Base-by-base conservation (phyloP, 35 echinoderm and acorn worm genomes). In the Lytechinus pictus region DNA sequence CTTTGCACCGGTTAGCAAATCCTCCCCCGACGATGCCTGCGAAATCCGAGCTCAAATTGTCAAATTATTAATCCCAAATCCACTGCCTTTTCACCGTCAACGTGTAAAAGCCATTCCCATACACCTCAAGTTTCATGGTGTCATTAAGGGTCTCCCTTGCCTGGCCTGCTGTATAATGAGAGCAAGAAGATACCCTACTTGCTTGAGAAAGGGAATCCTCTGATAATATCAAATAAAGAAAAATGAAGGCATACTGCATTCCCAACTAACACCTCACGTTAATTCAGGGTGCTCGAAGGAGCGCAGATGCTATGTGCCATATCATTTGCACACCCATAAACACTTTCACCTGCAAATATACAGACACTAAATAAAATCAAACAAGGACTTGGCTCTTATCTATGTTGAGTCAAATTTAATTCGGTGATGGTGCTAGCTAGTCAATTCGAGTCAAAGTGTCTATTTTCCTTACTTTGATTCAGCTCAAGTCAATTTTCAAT, bases 11-110 rank as follows among this genome's bases (percentile, higher is more conserved):
- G 61, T 79, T 79, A 79, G 66, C n/a, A 79, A 79, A 79, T 79
- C 66, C 66, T 79, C 66, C 66, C 66, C 19, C 19, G 66, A 7
- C 66, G 12, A 79, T 79, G 66, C 66, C 14, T 79, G 66, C 14
- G 66, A 79, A 79, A 79, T 79, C 66, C n/a, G 21, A 79, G 66
- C 66, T 79, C 66, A 79, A n/a, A n/a, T 24, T 79, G 21, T 19
- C 16, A 79, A n/a, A 79, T 79, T 79, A 79, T 79, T 79, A n/a
- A 79, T 79, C 66, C 66, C 21, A 79, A 79, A 79, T 79, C 66
- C 8, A 24, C 66, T 79, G 14, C 19, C 66, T 79, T 79, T 79
- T 79, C 21, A 79, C 66, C 4, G 16, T 79, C 66, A 79, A n/a
- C 66, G 66, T 79, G 66, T 79, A 79, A 79, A 44, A 79, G 6